Conservation (phyloP, 1,140 invertebrate species). For the Drosophila baimaii region DNA sequence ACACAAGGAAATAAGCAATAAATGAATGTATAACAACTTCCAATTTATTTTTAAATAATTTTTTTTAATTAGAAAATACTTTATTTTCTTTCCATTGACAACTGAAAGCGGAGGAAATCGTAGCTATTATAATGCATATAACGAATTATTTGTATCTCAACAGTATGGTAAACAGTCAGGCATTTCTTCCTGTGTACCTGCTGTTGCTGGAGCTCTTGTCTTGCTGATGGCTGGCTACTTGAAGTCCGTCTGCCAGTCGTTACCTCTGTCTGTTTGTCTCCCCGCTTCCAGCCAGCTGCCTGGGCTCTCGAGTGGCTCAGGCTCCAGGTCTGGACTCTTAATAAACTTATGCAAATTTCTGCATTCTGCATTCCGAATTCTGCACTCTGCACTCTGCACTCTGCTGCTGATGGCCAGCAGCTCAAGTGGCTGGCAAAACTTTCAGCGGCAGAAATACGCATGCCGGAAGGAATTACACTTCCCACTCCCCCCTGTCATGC, state of each 20-base stretch:
- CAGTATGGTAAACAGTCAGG: not conserved
- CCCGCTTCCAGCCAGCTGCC: slow-evolving; percentile 35
- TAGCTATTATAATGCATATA: too few species aligned
- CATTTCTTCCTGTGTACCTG: slow-evolving; percentile 11
- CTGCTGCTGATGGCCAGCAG: slow-evolving; percentile 24
- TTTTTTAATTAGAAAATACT: too few species aligned
- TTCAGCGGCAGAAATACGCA: slow-evolving; percentile 28
- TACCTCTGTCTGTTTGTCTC: slow-evolving; percentile 24
- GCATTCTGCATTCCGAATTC: slow-evolving; percentile 50
- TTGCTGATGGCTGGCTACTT: slow-evolving; percentile 44
- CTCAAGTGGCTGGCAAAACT: slow-evolving; percentile 62
- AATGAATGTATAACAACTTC: too few species aligned
- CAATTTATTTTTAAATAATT: too few species aligned
- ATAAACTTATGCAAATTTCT: slow-evolving; percentile 77
- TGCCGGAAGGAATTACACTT: slow-evolving; percentile 26
- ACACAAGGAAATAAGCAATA: too few species aligned
- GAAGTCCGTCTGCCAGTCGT: slow-evolving; percentile 37
- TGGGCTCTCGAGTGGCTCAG: slow-evolving; percentile 55
- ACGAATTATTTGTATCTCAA: too few species aligned
- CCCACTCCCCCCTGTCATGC: not conserved
- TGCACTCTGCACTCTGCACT: slow-evolving; percentile 35
- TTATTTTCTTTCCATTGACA: too few species aligned
- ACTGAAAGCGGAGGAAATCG: too few species aligned
- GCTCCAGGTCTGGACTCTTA: slow-evolving; percentile 43
- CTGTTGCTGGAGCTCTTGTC: slow-evolving; percentile 39